Evolutionary conservation across 2,113 vertebrate genomes (phyloP), one percentile per base, ranked within the genome.

Genomic region (Anhinga rufa): DNA sequence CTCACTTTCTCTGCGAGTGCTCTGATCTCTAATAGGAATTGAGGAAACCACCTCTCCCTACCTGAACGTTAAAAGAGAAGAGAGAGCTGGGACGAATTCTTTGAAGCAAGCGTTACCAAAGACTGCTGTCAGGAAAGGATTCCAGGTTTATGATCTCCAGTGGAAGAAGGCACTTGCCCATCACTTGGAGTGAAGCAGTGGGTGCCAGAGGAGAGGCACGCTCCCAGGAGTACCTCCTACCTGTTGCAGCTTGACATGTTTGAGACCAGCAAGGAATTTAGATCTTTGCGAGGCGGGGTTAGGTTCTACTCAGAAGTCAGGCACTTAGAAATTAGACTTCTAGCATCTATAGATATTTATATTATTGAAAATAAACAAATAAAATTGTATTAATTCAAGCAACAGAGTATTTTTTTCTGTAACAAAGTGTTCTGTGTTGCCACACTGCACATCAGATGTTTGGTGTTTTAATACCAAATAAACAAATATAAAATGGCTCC

Each of bases 21-120:
- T 95, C 86, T 94, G 89, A 89, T 95, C 84, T 86, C 83, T 82
- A 82, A 38, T 28, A 87, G 48, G 44, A 93, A 87, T n/a, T 44
- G 57, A 91, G 70, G 65, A 91, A 95, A 82, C 69, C 44, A 69
- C 24, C 49, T 86, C 69, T 92, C 51, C n/a, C 48, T 86, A 55
- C 26, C 42, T 62, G 60, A 84, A 74, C 1, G 10, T 82, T 86
- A 75, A 89, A 93, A 95, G 32, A 28, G n/a, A 81, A 80, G 89
- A 86, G 77, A 72, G 20, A 86, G 32, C 62, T 78, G 51, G 60
- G 64, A 82, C 89, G 69, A 94, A 7, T 77, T 86, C 26, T 93
- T 92, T 94, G 88, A 95, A 95, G 55, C 88, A 92, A 92, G 61
- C 14, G 2, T 83, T 92, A 86, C 55, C 75, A 70, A 91, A 84